Percentiles rank a stretch among this genome's conserved stretches.
Evolutionary conservation across 2,113 vertebrate species (phyloP).

Genomic region (Siniperca knerii): DNA sequence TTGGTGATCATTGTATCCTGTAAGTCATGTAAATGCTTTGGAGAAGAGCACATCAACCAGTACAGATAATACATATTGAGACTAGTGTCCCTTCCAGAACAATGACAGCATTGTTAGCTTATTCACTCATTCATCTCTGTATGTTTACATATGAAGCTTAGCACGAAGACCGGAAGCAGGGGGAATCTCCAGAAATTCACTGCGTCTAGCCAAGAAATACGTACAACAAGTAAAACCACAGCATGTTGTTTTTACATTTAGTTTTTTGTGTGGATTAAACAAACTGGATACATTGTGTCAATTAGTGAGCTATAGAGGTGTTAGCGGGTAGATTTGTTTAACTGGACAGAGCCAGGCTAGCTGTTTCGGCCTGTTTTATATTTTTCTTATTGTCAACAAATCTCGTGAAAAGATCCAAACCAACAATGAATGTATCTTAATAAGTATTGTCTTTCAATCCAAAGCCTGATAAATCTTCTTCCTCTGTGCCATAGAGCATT

Average conservation of each 20-base stretch:
- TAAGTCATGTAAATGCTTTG: background rate
- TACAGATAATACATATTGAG: background rate
- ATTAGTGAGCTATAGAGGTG: too few relatives aligned
- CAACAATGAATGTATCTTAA: too few relatives aligned
- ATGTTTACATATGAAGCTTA: background rate
- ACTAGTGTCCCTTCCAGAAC: background rate
- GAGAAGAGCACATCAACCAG: background rate
- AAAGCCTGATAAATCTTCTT: too few relatives aligned
- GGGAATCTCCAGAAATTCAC: too few relatives aligned
- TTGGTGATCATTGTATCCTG: background rate
- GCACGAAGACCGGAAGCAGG: background rate
- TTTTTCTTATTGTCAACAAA: too few relatives aligned
- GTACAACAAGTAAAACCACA: background rate
- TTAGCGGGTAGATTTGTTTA: too few relatives aligned
- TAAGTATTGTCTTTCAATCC: too few relatives aligned
- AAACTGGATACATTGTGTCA: background rate
- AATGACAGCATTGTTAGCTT: too few relatives aligned
- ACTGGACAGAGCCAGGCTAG: background rate
- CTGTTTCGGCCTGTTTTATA: background rate
- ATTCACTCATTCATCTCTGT: background rate
- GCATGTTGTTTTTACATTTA: too few relatives aligned
- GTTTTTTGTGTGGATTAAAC: background rate
- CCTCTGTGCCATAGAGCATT: too few relatives aligned
- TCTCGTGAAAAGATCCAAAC: too few relatives aligned
- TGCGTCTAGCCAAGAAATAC: too few relatives aligned